Conservation (phyloP, 2,797 vertebrate species). For the Enoplosus armatus region DNA sequence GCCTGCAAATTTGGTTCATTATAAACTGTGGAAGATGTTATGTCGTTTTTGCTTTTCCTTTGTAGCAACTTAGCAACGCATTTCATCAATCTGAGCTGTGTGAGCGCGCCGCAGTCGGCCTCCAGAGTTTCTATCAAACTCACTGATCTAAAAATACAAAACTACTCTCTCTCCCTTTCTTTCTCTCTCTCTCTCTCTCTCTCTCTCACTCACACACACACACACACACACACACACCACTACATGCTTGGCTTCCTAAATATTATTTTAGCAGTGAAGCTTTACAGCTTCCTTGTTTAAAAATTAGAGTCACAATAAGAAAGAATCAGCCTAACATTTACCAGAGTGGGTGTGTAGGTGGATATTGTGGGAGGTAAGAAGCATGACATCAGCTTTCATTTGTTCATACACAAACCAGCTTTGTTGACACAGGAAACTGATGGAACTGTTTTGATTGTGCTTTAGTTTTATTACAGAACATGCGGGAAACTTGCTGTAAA, state of each 20-base stretch:
- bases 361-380: conserved; percentile 17
- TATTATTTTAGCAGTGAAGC: conserved; percentile 30
- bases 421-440: background rate
- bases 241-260: conserved; percentile 42
- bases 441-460: background rate
- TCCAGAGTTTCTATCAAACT: conserved; percentile 33
- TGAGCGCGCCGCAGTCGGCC: background rate
- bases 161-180: background rate
- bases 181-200: background rate
- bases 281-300: conserved; percentile 31
- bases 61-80: background rate
- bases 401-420: conserved; percentile 3
- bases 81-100: conserved; percentile 41
- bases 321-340: conserved; percentile 10
- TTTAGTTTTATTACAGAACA: background rate
- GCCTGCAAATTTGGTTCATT: background rate
- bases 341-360: conserved; percentile 8
- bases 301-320: conserved; percentile 17
- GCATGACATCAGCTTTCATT: conserved; percentile 13
- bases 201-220: no score
- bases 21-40: conserved; percentile 14
- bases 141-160: conserved; percentile 47
- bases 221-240: conserved; percentile 1
- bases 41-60: conserved; percentile 12
- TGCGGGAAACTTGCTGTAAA: background rate